Conservation (phyloP, 30 jellyfish, hydroid and myxozoan species). For the Hydractinia echinata region DNA sequence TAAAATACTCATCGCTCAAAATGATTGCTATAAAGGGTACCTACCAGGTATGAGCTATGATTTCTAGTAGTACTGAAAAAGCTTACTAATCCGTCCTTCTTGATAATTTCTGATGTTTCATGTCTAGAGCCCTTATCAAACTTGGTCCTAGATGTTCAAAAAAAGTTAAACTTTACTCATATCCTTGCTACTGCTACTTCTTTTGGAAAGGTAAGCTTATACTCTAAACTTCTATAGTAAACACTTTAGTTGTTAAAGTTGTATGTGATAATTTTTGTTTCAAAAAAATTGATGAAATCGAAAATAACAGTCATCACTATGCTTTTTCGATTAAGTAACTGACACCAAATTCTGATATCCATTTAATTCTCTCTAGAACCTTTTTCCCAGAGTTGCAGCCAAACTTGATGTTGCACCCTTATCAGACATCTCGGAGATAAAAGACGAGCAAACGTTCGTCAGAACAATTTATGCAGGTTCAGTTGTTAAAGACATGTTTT, state of each 20-base stretch:
- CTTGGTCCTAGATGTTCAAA: slow-evolving; percentile 61
- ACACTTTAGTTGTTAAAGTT: no score
- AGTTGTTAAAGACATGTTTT: neutral
- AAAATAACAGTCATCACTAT: no score
- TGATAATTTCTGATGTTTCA: neutral
- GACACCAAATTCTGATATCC: no score
- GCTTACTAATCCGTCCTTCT: no score
- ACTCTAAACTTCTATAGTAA: no score
- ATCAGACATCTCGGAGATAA: slow-evolving; percentile 67
- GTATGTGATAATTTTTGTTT: no score
- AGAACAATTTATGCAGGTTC: slow-evolving; percentile 94
- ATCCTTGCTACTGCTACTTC: slow-evolving; percentile 82
- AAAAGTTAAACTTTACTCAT: slow-evolving; percentile 76
- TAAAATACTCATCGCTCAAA: slow-evolving; percentile 61
- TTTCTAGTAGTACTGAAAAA: neutral
- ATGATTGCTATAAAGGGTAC: slow-evolving; percentile 84
- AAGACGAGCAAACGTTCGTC: slow-evolving; percentile 87
- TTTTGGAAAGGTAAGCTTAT: slow-evolving; percentile 49
- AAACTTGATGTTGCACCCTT: slow-evolving; percentile 94
- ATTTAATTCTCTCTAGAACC: slow-evolving; percentile 34
- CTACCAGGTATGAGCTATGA: slow-evolving; percentile 53
- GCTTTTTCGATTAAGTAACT: no score
- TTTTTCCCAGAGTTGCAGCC: slow-evolving; percentile 94
- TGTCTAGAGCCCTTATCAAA: slow-evolving; percentile 63
- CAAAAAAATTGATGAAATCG: no score